A percentile compares a stretch with the other conserved stretches of the same genome.
phyloP scores from a whole-genome alignment of 2,797 vertebrate genomes.

The Crenuchus spilurus region DNA sequence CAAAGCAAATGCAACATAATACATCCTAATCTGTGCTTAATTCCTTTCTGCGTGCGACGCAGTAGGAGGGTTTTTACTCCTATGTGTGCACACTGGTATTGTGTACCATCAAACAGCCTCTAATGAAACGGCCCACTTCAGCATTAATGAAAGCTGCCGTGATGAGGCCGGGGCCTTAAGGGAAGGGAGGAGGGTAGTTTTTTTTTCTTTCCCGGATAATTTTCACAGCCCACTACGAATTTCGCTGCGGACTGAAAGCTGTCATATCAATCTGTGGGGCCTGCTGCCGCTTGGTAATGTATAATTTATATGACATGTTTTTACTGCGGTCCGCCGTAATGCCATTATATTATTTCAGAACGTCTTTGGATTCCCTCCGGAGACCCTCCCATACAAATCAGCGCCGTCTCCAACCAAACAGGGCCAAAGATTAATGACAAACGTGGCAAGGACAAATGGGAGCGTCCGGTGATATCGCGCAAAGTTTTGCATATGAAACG shows the following conservation, averaged over 20 bases:
- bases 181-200: conserved; percentile 28
- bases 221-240: conserved; percentile 59
- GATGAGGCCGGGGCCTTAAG: conserved; percentile 52
- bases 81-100: conserved; percentile 28
- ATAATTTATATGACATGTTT: conserved; percentile 82
- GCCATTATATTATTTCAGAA: conserved; percentile 79
- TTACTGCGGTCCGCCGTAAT: conserved; percentile 71
- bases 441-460: conserved; percentile 83
- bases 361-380: conserved; percentile 71
- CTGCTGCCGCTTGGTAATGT: conserved; percentile 69
- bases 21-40: conserved; percentile 58
- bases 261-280: conserved; percentile 72
- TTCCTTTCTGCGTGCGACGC: conserved; percentile 42
- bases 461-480: conserved; percentile 62
- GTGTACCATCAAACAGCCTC: conserved; percentile 51
- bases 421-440: conserved; percentile 85
- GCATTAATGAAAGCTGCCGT: conserved; percentile 58
- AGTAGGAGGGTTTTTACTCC: conserved; percentile 48
- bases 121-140: conserved; percentile 64
- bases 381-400: conserved; percentile 74
- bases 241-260: conserved; percentile 66
- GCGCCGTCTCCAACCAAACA: conserved; percentile 65
- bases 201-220: conserved; percentile 38
- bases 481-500: conserved; percentile 71
- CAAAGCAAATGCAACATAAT: conserved; percentile 51